phyloP scores from a whole-genome alignment of 2,888 invertebrate species.

The Liopterus haemorrhoidalis region DNA sequence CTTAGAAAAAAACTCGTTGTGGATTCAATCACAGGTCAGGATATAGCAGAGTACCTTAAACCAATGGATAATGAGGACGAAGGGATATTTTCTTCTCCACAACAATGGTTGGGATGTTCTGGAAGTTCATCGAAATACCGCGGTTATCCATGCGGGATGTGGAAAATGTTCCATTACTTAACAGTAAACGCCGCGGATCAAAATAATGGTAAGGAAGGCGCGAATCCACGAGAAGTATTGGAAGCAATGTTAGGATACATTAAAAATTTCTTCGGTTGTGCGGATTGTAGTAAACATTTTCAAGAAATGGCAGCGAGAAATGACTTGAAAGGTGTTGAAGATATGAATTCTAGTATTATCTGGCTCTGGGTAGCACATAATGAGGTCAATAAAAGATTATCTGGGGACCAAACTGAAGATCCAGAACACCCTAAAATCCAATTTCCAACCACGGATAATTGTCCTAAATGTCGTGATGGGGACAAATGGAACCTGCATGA shows the following conservation, averaged over 20 bases:
- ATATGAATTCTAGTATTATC: conserved; percentile 69
- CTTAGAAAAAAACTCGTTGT: conserved; percentile 51
- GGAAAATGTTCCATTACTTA: conserved; percentile 90
- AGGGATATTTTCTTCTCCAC: conserved; percentile 52
- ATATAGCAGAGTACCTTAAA: conserved; percentile 54
- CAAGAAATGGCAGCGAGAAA: conserved; percentile 71
- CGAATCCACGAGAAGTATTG: conserved; percentile 64
- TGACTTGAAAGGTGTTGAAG: conserved; percentile 62
- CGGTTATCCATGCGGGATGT: conserved; percentile 91
- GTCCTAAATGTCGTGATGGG: conserved; percentile 61
- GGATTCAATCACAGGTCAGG: conserved; percentile 53
- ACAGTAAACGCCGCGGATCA: conserved; percentile 66
- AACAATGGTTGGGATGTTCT: conserved; percentile 72
- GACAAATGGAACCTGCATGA: conserved; percentile 56
- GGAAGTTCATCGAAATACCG: conserved; percentile 70
- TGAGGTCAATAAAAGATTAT: conserved; percentile 80
- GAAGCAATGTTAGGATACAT: conserved; percentile 83
- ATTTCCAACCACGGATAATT: conserved; percentile 68
- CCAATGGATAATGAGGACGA: conserved; percentile 50
- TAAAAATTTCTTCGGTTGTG: conserved; percentile 88
- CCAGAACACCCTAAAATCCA: conserved; percentile 82
- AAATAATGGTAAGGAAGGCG: conserved; percentile 28
- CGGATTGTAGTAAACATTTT: conserved; percentile 86
- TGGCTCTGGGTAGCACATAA: conserved; percentile 97
- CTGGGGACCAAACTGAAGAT: conserved; percentile 85